Evolutionary conservation across 2,797 vertebrate genomes (phyloP), one percentile per base, ranked within the genome.

Genomic region (Pipistrellus kuhlii): DNA sequence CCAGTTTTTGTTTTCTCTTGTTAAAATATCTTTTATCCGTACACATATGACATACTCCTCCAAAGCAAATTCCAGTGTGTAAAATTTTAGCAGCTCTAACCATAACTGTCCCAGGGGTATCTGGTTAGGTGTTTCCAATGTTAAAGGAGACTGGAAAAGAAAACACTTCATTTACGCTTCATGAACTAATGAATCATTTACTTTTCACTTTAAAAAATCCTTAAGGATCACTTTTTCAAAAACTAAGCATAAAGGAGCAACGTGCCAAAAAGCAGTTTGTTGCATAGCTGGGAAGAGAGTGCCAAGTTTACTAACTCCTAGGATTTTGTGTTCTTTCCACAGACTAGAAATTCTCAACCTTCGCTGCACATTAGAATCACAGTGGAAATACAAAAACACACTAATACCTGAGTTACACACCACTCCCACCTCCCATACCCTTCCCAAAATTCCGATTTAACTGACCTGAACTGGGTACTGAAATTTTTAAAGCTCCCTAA

Each of bases 31-130:
- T 94, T 98, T 99, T 92, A 99, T 97, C 90, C 99, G 99, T 98
- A 99, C 99, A 98, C 99, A 99, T 98, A 99, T 99, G 98, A 99
- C 99, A 90, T 99, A 98, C 85, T 99, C 99, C 96, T 99, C 99
- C 97, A 99, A 98, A 95, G 99, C 99, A 98, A 99, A 99, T 98
- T 99, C 99, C 98, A 99, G 98, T 82, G 99, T 99, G 98, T 99
- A 99, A 98, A 99, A 99, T 95, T 99, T 99, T 85, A 99, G 96
- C 85, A 99, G 98, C 97, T 99, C 99, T 98, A 99, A 96, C 99
- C 99, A 99, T 96, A 99, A 97, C 92, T 99, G 99, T 62, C 99
- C 99, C 96, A 99, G 96, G 3, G 98, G 98, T 92, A 98, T 98
- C 55, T 97, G 98, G 96, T 98, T 98, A 69, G 98, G 93, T 78